Percentiles rank a stretch among this genome's conserved stretches.
These are phyloP conservation scores for Drosophila niveifrons DNA, from an alignment of 2,888 invertebrate genomes.

Conservation along the genomic window DNA sequence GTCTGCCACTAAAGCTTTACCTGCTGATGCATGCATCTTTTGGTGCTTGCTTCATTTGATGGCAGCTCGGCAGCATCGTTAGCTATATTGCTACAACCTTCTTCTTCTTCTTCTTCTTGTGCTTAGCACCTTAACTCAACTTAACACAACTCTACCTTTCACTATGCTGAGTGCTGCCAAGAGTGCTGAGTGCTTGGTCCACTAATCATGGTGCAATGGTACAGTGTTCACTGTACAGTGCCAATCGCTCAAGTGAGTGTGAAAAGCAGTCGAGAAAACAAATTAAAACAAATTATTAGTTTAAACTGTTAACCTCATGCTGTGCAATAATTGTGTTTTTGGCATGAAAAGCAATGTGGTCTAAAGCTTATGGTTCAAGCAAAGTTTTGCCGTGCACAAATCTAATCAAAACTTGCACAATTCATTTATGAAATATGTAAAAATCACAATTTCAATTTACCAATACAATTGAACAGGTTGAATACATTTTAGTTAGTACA, in stretches of 20 bases:
- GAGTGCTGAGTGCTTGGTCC: slow-evolving; percentile 17
- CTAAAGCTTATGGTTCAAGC: background rate
- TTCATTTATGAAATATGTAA: background rate
- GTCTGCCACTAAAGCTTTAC: slow-evolving; percentile 15
- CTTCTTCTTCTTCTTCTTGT: slow-evolving; percentile 15
- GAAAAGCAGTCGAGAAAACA: slow-evolving; percentile 30
- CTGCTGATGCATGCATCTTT: slow-evolving; percentile 54
- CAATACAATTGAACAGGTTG: too few relatives aligned
- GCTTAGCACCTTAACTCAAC: slow-evolving; percentile 52
- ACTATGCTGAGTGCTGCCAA: slow-evolving; percentile 17
- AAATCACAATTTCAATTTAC: too few relatives aligned
- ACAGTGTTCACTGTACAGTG: background rate
- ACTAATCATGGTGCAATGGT: slow-evolving; percentile 61
- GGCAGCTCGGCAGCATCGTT: slow-evolving; percentile 31
- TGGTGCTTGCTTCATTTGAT: slow-evolving; percentile 25
- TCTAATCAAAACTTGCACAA: background rate
- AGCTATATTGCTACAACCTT: slow-evolving; percentile 36
- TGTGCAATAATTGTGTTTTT: slow-evolving; percentile 10
- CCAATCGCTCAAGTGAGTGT: slow-evolving; percentile 23
- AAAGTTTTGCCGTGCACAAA: background rate
- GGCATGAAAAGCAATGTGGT: background rate
- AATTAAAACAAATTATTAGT: slow-evolving; percentile 17
- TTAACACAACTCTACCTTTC: slow-evolving; percentile 44
- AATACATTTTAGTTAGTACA: too few relatives aligned
- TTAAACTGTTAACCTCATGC: slow-evolving; percentile 4